Percentiles rank a stretch among this genome's conserved stretches.
Evolutionary conservation across 2,113 vertebrate genomes (phyloP).

Genomic region (Seriola quinqueradiata): DNA sequence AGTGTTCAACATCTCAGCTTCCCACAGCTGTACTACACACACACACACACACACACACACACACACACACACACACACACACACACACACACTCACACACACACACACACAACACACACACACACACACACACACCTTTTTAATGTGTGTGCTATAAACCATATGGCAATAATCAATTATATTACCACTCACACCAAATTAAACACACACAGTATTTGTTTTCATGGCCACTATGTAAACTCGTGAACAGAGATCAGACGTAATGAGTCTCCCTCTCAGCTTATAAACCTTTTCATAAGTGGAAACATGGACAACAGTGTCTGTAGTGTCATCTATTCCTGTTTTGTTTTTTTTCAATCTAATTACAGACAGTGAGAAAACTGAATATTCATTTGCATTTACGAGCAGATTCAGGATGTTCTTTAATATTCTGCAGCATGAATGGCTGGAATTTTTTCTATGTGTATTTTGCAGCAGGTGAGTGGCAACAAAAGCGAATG

Average conservation of each 20-base stretch:
- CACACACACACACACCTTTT: not conserved
- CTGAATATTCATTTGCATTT: not conserved
- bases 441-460: too few species aligned
- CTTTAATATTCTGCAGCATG: too few species aligned
- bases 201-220: slow-evolving; percentile 31
- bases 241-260: not conserved
- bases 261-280: slow-evolving; percentile 8
- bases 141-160: not conserved
- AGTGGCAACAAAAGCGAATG: not conserved
- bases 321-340: not conserved
- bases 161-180: slow-evolving; percentile 31
- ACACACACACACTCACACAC: not conserved
- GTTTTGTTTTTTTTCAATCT: not conserved
- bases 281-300: not conserved
- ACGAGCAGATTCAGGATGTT: not conserved
- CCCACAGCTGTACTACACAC: not conserved
- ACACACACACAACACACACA: not conserved
- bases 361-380: not conserved
- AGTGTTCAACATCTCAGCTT: slow-evolving; percentile 28
- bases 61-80: slow-evolving; percentile 1
- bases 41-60: not conserved
- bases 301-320: not conserved
- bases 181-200: slow-evolving; percentile 17
- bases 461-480: too few species aligned
- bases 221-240: slow-evolving; percentile 43